Percentiles rank a stretch among this genome's conserved stretches.
phyloP scores from a whole-genome alignment of 2,888 invertebrate species.

The Spodoptera exigua region DNA sequence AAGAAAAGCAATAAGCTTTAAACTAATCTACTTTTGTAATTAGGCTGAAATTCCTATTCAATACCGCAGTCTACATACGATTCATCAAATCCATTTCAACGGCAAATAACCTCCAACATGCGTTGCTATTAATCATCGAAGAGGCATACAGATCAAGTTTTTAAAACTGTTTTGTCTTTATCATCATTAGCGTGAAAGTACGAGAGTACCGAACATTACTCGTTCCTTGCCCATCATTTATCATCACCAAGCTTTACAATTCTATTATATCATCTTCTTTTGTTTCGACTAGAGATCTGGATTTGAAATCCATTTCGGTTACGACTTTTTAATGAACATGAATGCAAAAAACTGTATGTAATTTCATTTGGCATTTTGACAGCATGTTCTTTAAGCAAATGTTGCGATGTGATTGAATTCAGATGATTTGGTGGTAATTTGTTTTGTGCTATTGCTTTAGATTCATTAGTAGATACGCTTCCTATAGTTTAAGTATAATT shows the following conservation, averaged over 20 bases:
- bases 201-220: constrained; percentile 49
- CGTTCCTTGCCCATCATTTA: constrained; percentile 51
- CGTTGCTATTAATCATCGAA: constrained; percentile 53
- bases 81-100: constrained; percentile 38
- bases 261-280: constrained; percentile 53
- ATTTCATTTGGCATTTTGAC: constrained; percentile 37
- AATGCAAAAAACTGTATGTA: constrained; percentile 14
- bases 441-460: background rate
- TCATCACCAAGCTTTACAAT: constrained; percentile 55
- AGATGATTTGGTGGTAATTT: constrained; percentile 10
- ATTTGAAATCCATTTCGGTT: constrained; percentile 43
- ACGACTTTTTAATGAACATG: constrained; percentile 28
- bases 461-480: constrained; percentile 9
- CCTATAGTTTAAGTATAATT: too few species aligned
- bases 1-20: too few species aligned
- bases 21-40: background rate
- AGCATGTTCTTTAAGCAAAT: constrained; percentile 8
- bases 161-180: constrained; percentile 58
- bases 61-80: constrained; percentile 1
- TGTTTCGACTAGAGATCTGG: constrained; percentile 33
- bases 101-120: constrained; percentile 25
- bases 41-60: background rate
- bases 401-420: constrained; percentile 11
- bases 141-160: constrained; percentile 53
- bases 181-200: constrained; percentile 61